Base-by-base conservation (phyloP, 2,888 invertebrate species). In the Apodemia duryi region DNA sequence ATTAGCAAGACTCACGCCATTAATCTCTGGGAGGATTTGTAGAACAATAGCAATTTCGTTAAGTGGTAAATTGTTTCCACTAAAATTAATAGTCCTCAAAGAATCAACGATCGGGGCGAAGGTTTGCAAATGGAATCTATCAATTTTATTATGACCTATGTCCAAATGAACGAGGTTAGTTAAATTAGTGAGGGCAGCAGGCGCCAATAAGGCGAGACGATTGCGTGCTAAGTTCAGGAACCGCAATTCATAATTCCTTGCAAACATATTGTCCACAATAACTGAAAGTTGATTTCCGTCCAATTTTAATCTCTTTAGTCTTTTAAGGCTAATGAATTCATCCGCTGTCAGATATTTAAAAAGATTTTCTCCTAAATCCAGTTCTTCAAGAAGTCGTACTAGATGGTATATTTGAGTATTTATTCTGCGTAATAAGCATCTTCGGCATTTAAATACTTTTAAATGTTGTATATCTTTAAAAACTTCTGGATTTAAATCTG, bases 391-490 rank as follows among this genome's bases (percentile, higher is more conserved):
- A 78, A 94, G 94, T 69, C 95, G 93, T 75, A 95, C 93, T 75
- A 96, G 92, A 81, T 96, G 95, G 86, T 96, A 96, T 75, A 97
- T 93, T 81, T 96, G 95, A 10, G 95, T 94, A 87, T 97, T 96
- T 75, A 97, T 94, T 81, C 95, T 94, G 75, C 94, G 93, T 72
- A 97, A 85, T 66, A 94, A 92, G 84, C 97, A 97, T 71, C 93
- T 91, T 72, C 96, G 93, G 81, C 97, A 96, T 78, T 94, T 94
- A 72, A 97, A 93, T 68, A 94, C 88, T 78, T 93, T 93, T 68
- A 97, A 87, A 75, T 95, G 94, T 93, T 95, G 94, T 68, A 94
- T 93, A 85, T 96, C 96, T 79, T 95, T 95, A 84, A 96, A 96
- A 62, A 95, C 95, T 85, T 96, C 96, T 10, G 96, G 96, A 77